Percentiles rank a stretch among this genome's conserved stretches.
These are phyloP conservation scores for Pachyuromys duprasi DNA, from an alignment of 2,797 vertebrate species.

Conservation along the genomic window DNA sequence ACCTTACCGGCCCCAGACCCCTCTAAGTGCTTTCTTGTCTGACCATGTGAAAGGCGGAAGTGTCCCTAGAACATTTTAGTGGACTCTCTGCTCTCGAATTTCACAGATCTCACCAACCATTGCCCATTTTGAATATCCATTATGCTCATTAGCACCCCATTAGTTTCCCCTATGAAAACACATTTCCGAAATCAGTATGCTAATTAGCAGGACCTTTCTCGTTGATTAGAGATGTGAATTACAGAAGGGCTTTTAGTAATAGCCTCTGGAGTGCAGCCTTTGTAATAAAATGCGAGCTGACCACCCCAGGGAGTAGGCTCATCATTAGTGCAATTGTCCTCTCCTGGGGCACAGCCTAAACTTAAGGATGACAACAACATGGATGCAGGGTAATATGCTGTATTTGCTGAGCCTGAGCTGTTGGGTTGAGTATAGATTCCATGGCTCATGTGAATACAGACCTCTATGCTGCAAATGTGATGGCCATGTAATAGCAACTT, in stretches of 20 bases:
- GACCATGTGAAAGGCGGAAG: neutral
- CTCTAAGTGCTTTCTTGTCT: neutral
- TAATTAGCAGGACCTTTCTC: constrained; percentile 77
- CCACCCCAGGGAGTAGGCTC: constrained; percentile 38
- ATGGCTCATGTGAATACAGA: neutral
- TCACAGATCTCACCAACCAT: constrained; percentile 55
- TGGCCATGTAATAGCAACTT: neutral
- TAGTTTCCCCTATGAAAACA: constrained; percentile 76
- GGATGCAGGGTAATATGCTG: neutral
- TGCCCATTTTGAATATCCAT: constrained; percentile 71
- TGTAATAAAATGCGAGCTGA: constrained; percentile 54
- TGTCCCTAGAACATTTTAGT: constrained; percentile 12
- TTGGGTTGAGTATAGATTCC: constrained; percentile 17
- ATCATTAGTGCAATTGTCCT: constrained; percentile 61
- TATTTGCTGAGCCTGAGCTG: constrained; percentile 32
- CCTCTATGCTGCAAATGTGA: neutral
- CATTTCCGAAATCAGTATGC: constrained; percentile 78
- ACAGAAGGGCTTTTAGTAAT: constrained; percentile 73
- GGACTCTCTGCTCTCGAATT: constrained; percentile 28
- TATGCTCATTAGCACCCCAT: constrained; percentile 76
- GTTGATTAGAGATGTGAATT: constrained; percentile 73
- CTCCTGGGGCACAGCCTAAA: constrained; percentile 29
- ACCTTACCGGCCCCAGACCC: neutral
- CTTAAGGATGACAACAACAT: neutral
- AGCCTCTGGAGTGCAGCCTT: constrained; percentile 60